Evolutionary conservation across 2,888 invertebrate genomes (phyloP), one percentile per base, ranked within the genome.

Genomic region (Athalia rosae): DNA sequence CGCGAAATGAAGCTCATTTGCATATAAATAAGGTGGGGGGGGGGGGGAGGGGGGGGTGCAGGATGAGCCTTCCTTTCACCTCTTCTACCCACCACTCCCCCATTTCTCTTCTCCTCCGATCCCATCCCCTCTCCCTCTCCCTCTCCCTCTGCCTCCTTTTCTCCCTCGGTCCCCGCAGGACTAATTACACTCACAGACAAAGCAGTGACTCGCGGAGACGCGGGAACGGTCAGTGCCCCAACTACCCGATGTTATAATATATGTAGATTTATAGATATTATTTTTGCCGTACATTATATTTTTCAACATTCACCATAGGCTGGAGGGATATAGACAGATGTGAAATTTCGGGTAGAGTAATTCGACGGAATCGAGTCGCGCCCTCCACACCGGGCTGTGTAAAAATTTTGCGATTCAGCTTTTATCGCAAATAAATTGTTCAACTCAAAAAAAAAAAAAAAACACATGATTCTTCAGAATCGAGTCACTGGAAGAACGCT

Each of bases 1-100:
- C 93, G 94, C 93, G 94, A 94, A 95, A 95, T 95, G 95, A 95
- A 95, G 94, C 95, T 95, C 95, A 95, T 95, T 95, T 95, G 94
- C 95, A 95, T 95, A 95, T 95, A 95, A 95, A 95, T 95, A 95
- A 95, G 95, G 94, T 93, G 85, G 84, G 85, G 88, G 85, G 28
- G 28, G 84, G 85, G 88, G 85, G 28, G 28, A 95, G 95, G 94
- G 93, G 85, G 84, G 85, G 88, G 85, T 28, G 28, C 84, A 85
- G 85, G 87, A 86, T 84, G 86, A 86, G 83, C 86, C 83, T 86
- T 83, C 85, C 85, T 82, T 79, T 80, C 80, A 50, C 79, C 61
- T 73, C 76, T 81, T 76, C 63, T 79, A 62, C 77, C 28, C 4
- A 15, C 78, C 76, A 80, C 76, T 79, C 77, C 78, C 76, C 76